Percentiles rank a stretch among this genome's conserved stretches.
phyloP scores from a whole-genome alignment of 2,797 vertebrate species.

The Cirrhinus mrigala region DNA sequence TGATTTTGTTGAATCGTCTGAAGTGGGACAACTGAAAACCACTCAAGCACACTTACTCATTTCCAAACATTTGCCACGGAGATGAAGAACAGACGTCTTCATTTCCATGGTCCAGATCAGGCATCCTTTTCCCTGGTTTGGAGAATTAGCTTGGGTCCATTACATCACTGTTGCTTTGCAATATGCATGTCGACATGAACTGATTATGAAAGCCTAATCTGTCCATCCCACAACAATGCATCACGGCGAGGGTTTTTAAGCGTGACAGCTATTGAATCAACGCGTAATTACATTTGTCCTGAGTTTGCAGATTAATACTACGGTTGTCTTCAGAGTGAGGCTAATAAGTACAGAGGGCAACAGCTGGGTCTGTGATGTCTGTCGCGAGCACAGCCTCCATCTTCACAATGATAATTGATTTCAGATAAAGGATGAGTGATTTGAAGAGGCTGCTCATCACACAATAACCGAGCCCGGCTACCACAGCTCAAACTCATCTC shows the following conservation, averaged over 20 bases:
- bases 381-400: slow-evolving; percentile 47
- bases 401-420: slow-evolving; percentile 72
- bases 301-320: slow-evolving; percentile 53
- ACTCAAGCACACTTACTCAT: slow-evolving; percentile 52
- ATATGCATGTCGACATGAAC: slow-evolving; percentile 38
- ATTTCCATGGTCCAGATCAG: slow-evolving; percentile 54
- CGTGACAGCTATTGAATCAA: slow-evolving; percentile 58
- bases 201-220: slow-evolving; percentile 57
- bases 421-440: slow-evolving; percentile 73
- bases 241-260: slow-evolving; percentile 47
- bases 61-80: slow-evolving; percentile 61
- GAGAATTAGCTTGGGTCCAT: slow-evolving; percentile 50
- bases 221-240: slow-evolving; percentile 53
- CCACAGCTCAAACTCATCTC: slow-evolving; percentile 33
- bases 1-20: slow-evolving; percentile 46
- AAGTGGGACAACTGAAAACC: slow-evolving; percentile 57
- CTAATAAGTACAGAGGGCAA: slow-evolving; percentile 60
- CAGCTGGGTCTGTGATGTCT: slow-evolving; percentile 62
- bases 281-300: slow-evolving; percentile 64
- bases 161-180: slow-evolving; percentile 51
- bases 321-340: slow-evolving; percentile 60
- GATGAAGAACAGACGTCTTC: slow-evolving; percentile 52
- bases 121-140: slow-evolving; percentile 43
- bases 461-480: slow-evolving; percentile 61
- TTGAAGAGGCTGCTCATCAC: slow-evolving; percentile 65